Evolutionary conservation across 2,797 vertebrate species (phyloP), one percentile per base, ranked within the genome.

Genomic region (Dendrocincla fuliginosa): DNA sequence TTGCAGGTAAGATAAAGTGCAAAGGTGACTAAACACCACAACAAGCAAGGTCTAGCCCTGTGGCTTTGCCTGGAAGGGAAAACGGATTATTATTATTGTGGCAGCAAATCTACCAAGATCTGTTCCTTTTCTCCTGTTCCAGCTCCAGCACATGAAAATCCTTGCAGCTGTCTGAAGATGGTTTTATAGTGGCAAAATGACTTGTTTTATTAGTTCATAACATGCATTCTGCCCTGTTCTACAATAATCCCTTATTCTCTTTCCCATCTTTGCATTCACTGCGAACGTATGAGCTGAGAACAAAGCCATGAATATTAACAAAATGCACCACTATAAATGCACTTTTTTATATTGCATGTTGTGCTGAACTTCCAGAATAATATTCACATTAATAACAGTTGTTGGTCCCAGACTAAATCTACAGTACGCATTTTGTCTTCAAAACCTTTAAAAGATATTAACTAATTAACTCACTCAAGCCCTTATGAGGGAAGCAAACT

Each of bases 21-120:
- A 96, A 97, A 96, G 93, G 92, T 97, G 95, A 96, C 94, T 97
- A 93, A 97, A 96, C 86, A 94, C 88, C 92, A 95, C 88, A 94
- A 86, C 97, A 96, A 95, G 91, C 87, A 93, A 96, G 92, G 84
- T 94, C 91, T 96, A 74, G 95, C 93, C 92, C 80, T 2, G 20
- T 92, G 81, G 91, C 94, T 96, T 95, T 96, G 88, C 91, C 94
- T 95, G 52, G 90, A 94, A 96, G 91, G 84, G 53, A 96, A 95
- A 97, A 96, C 2, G 5, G 90, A 87, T 92, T 68, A 80, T 95
- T 74, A 76, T 83, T 75, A 92, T 92, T 89, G 70, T 16, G 89
- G 88, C 37, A 95, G 84, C 77, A 90, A 80, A 93, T 89, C 93
- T 90, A 95, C 67, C 39, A 52, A 89, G 85, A 80, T 94, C 71